Conservation (phyloP, 2,797 vertebrate species). For the Eremophila alpestris region DNA sequence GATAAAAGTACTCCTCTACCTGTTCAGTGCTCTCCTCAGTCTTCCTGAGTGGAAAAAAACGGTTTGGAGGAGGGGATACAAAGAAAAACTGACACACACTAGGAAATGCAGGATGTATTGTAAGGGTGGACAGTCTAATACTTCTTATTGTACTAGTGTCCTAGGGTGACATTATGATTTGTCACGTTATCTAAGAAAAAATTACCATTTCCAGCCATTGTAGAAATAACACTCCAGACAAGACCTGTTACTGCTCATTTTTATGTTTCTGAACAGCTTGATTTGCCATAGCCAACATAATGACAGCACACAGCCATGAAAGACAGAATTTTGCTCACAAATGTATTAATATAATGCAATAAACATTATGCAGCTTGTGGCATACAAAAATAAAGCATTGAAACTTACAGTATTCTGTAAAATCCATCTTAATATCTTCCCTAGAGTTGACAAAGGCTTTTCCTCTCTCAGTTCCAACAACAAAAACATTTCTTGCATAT, state of each 20-base stretch:
- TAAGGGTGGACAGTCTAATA: background rate
- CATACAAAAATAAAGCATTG: background rate
- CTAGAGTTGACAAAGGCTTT: conserved; percentile 78
- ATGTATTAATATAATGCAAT: background rate
- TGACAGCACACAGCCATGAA: fast-evolving
- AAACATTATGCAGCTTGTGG: background rate
- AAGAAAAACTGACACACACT: background rate
- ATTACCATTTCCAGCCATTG: background rate
- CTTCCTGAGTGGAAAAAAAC: background rate
- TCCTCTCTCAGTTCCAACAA: conserved; percentile 80
- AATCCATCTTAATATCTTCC: conserved; percentile 82
- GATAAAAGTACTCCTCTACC: background rate
- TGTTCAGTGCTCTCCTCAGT: background rate
- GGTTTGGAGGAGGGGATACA: background rate
- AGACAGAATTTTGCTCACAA: background rate
- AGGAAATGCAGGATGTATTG: background rate
- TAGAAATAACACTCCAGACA: background rate
- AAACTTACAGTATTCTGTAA: conserved; percentile 82
- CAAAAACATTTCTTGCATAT: conserved; percentile 79
- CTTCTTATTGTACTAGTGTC: background rate
- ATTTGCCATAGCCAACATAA: background rate
- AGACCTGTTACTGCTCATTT: background rate
- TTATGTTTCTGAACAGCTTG: background rate
- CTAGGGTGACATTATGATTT: no score
- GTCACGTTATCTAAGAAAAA: background rate